phyloP scores from a whole-genome alignment of 2,797 vertebrate genomes.

The Anabacerthia variegaticeps region DNA sequence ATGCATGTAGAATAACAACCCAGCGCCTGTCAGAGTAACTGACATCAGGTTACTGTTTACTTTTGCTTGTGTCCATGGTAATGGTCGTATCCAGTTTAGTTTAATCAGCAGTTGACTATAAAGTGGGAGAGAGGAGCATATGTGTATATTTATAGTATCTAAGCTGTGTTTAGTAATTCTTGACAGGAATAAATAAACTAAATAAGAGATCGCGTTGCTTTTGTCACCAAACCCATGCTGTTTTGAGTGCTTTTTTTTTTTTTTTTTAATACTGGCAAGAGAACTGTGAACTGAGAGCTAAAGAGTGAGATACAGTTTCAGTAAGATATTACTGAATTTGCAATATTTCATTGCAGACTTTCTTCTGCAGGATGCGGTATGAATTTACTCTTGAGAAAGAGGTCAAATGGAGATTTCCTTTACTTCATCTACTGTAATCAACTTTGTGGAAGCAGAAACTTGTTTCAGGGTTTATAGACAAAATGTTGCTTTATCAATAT shows the following conservation, averaged over 20 bases:
- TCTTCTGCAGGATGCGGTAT: background rate
- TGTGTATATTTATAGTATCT: background rate
- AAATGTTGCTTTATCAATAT: background rate
- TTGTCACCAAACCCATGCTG: background rate
- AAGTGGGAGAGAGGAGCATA: background rate
- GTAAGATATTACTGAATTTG: background rate
- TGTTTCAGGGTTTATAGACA: background rate
- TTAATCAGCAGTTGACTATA: conserved; percentile 4
- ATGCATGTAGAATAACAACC: background rate
- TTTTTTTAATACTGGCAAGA: background rate
- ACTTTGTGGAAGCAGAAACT: background rate
- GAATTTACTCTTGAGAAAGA: background rate
- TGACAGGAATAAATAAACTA: conserved; percentile 23
- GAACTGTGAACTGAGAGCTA: background rate
- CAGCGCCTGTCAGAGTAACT: background rate
- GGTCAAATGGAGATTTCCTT: background rate
- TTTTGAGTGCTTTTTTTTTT: background rate
- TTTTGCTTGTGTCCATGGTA: conserved; percentile 12
- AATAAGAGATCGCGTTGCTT: background rate
- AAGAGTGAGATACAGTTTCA: background rate
- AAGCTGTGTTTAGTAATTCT: background rate
- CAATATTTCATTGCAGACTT: background rate
- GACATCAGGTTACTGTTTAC: conserved; percentile 42
- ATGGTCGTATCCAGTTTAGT: conserved; percentile 30
- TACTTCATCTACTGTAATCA: background rate